Percentiles rank a stretch among this genome's conserved stretches.
Conservation (phyloP, 2,888 invertebrate species). For the Chelonus formosanus region DNA sequence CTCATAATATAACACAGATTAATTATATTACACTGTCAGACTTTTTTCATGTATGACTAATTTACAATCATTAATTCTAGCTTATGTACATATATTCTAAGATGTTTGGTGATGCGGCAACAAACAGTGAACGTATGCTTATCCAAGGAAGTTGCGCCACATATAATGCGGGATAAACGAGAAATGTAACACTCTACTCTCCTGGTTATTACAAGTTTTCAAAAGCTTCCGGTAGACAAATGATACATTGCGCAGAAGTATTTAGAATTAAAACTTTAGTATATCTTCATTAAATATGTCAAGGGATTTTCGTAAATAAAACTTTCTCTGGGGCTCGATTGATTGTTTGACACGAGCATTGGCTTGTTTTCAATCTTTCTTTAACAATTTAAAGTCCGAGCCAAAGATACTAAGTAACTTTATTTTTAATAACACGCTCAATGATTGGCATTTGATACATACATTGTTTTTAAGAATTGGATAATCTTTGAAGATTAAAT, state of each 20-base stretch:
- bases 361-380: conserved; percentile 5
- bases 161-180: not conserved
- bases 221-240: conserved; percentile 4
- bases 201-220: not conserved
- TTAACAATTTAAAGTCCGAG: not conserved
- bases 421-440: not conserved
- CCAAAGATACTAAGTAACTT: conserved; percentile 5
- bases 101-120: too few relatives aligned
- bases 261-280: not conserved
- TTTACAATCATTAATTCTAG: not conserved
- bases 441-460: too few relatives aligned
- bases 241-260: not conserved
- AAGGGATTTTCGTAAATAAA: not conserved
- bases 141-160: conserved; percentile 6
- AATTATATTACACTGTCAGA: too few relatives aligned
- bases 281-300: not conserved
- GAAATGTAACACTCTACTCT: conserved; percentile 1
- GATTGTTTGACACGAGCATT: conserved; percentile 1
- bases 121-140: not conserved
- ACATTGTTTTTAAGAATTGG: too few relatives aligned
- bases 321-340: not conserved
- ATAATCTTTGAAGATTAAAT: too few relatives aligned
- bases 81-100: not conserved
- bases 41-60: too few relatives aligned
- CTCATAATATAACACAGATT: too few relatives aligned